Percentiles rank a stretch among this genome's conserved stretches.
phyloP scores from a whole-genome alignment of 2,888 invertebrate species.

The Stenoptilia bipunctidactyla region DNA sequence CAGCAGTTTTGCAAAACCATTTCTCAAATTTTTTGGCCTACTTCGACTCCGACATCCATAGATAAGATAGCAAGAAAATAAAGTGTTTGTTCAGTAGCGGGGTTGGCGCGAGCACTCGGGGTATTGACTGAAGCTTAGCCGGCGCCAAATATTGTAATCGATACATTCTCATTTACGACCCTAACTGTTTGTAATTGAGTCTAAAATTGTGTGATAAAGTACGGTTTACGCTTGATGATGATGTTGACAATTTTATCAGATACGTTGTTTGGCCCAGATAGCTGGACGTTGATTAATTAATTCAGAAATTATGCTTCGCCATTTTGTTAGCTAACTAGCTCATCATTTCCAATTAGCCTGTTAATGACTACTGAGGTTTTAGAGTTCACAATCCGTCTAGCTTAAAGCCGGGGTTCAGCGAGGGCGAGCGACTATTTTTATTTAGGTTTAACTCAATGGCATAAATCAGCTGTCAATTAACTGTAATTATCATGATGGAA shows the following conservation, averaged over 20 bases:
- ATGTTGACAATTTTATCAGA: conserved; percentile 1
- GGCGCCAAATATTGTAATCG: conserved; percentile 29
- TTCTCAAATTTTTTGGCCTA: too few species aligned
- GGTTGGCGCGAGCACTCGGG: conserved; percentile 41
- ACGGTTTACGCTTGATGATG: conserved; percentile 11
- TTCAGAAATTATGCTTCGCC: background rate
- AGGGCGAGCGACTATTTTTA: too few species aligned
- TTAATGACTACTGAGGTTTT: background rate
- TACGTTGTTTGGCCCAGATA: background rate
- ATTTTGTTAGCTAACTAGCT: background rate
- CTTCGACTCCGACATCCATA: too few species aligned
- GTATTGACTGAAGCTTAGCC: conserved; percentile 32
- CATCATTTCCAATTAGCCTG: background rate
- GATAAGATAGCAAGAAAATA: conserved; percentile 55
- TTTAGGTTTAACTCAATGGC: too few species aligned
- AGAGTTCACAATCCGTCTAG: too few species aligned
- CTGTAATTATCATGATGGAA: too few species aligned
- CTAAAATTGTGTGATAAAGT: conserved; percentile 19
- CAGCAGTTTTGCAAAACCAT: too few species aligned
- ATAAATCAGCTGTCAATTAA: too few species aligned
- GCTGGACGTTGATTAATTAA: background rate
- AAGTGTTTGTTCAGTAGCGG: conserved; percentile 45
- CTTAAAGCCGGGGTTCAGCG: too few species aligned
- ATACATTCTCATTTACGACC: conserved; percentile 25
- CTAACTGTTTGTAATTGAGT: conserved; percentile 19